Evolutionary conservation across 2,113 vertebrate species (phyloP).

Genomic region (Engraulis encrasicolus): DNA sequence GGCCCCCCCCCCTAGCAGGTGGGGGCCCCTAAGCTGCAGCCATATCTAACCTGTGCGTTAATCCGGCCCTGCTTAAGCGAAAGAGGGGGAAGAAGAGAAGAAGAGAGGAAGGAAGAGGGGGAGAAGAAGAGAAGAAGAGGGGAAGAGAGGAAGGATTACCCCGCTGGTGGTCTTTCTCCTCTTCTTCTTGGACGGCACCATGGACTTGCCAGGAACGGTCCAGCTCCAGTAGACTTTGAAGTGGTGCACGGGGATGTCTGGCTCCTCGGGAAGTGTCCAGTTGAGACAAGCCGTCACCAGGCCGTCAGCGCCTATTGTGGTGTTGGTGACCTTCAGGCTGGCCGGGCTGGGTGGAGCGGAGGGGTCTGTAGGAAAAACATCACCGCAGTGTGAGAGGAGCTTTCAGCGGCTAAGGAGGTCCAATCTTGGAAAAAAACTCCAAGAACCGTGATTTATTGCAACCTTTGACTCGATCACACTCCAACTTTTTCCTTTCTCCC

Average conservation of each 20-base stretch:
- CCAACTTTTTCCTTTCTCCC: neutral
- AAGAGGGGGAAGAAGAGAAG: too few species aligned
- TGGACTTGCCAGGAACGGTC: slow-evolving; percentile 78
- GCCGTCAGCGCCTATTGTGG: slow-evolving; percentile 77
- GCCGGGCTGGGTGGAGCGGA: slow-evolving; percentile 83
- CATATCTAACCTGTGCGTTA: too few species aligned
- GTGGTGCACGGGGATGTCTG: slow-evolving; percentile 91
- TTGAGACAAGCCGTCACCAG: slow-evolving; percentile 76
- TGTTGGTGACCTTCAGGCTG: slow-evolving; percentile 80
- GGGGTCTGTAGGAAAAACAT: slow-evolving; percentile 79
- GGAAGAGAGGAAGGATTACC: slow-evolving; percentile 74
- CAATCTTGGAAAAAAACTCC: slow-evolving; percentile 9
- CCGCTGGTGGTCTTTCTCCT: slow-evolving; percentile 87
- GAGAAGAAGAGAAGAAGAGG: too few species aligned
- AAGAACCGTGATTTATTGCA: slow-evolving; percentile 11
- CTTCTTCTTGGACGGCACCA: slow-evolving; percentile 88
- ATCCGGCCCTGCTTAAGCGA: too few species aligned
- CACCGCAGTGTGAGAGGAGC: neutral
- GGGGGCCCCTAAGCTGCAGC: too few species aligned
- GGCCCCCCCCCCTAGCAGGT: too few species aligned
- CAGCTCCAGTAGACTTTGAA: slow-evolving; percentile 96
- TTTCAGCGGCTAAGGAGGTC: slow-evolving; percentile 18
- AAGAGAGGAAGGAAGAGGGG: too few species aligned
- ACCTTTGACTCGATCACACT: slow-evolving; percentile 15
- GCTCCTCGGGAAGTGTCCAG: slow-evolving; percentile 87